phyloP scores from a whole-genome alignment of 2,888 invertebrate genomes.

The Altica lythri region DNA sequence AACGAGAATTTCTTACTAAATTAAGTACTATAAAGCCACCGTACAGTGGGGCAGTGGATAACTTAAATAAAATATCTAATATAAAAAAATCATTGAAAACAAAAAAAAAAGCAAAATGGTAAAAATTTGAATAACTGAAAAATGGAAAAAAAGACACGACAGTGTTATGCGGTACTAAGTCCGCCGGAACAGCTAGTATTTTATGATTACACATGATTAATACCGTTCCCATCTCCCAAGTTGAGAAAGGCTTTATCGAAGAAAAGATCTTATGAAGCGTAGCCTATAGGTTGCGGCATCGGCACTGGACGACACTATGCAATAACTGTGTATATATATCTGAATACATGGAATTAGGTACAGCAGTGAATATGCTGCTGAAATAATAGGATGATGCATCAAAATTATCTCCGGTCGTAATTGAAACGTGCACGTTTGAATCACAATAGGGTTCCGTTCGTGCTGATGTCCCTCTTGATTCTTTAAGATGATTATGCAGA shows the following conservation, averaged over 20 bases:
- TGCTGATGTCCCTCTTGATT: not conserved
- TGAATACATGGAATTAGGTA: not conserved
- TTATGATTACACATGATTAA: too few species aligned
- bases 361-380: constrained; percentile 17
- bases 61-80: too few species aligned
- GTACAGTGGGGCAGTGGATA: too few species aligned
- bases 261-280: not conserved
- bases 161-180: too few species aligned
- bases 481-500: constrained; percentile 4
- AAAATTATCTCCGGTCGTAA: constrained; percentile 24
- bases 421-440: constrained; percentile 25
- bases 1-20: too few species aligned
- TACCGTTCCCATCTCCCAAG: not conserved
- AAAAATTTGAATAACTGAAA: too few species aligned
- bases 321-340: not conserved
- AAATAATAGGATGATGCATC: constrained; percentile 24
- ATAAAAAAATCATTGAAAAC: too few species aligned
- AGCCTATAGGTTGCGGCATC: constrained; percentile 2
- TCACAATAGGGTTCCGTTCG: constrained; percentile 19
- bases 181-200: too few species aligned
- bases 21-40: too few species aligned
- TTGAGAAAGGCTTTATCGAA: not conserved
- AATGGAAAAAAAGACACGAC: too few species aligned
- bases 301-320: constrained; percentile 1
- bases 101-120: too few species aligned